Evolutionary conservation across 2,113 vertebrate species (phyloP).

Genomic region (Hiodon tergisus): DNA sequence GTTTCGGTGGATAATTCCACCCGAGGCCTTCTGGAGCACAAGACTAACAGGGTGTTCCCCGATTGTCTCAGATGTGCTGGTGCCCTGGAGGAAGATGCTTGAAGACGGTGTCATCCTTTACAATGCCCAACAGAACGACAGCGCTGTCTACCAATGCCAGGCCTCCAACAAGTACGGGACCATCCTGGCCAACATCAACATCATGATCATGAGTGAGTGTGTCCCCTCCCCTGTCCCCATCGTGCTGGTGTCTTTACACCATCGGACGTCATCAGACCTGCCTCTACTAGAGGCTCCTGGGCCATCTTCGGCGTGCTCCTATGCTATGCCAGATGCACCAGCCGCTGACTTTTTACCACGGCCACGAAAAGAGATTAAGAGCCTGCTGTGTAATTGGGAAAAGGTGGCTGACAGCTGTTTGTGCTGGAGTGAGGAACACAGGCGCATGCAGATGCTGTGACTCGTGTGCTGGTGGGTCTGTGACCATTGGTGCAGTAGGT

Average conservation of each 20-base stretch:
- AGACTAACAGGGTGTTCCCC: not conserved
- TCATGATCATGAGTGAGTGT: constrained; percentile 83
- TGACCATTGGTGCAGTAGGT: not conserved
- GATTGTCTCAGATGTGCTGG: constrained; percentile 45
- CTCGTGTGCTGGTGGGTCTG: not conserved
- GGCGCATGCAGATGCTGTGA: not conserved
- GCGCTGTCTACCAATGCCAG: constrained; percentile 86
- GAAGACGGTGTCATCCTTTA: constrained; percentile 68
- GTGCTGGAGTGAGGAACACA: not conserved
- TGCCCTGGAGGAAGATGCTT: constrained; percentile 47
- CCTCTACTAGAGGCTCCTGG: not conserved
- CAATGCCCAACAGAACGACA: constrained; percentile 73
- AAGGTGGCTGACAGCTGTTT: constrained; percentile 11
- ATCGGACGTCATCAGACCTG: not conserved
- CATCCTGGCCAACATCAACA: constrained; percentile 79
- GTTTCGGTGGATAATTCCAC: too few relatives aligned
- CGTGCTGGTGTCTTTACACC: not conserved
- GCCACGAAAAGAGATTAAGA: constrained; percentile 1
- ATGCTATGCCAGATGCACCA: not conserved
- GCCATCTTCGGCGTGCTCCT: not conserved
- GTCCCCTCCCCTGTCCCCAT: too few relatives aligned
- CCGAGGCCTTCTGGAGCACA: too few relatives aligned
- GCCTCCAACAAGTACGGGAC: constrained; percentile 81
- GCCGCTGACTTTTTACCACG: not conserved
- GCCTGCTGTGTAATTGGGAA: constrained; percentile 7